Evolutionary conservation across 2,797 vertebrate genomes (phyloP).

Genomic region (Anas bernieri): DNA sequence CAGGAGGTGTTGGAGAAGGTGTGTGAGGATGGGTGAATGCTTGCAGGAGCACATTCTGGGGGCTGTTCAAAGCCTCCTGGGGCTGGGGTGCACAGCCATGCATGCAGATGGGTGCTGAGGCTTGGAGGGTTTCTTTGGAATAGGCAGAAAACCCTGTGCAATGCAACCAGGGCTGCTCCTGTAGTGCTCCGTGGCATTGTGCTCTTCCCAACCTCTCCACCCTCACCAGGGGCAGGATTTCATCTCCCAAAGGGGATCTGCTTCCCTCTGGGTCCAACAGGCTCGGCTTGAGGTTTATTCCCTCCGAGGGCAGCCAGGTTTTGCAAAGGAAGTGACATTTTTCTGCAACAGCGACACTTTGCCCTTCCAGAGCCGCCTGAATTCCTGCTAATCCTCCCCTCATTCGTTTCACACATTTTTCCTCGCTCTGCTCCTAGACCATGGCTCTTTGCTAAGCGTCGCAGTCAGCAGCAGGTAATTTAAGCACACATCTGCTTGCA

Average conservation of each 20-base stretch:
- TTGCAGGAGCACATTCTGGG: neutral
- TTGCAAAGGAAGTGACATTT: neutral
- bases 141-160: neutral
- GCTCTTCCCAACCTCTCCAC: neutral
- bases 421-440: neutral
- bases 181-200: neutral
- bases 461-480: conserved; percentile 62
- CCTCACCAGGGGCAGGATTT: neutral
- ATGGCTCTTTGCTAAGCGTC: neutral
- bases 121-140: neutral
- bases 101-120: neutral
- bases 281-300: neutral
- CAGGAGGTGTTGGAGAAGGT: neutral
- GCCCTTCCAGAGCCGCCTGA: conserved; percentile 43
- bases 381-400: conserved; percentile 54
- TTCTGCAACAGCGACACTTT: neutral
- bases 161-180: neutral
- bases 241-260: neutral
- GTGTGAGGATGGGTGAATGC: rapidly evolving
- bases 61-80: neutral
- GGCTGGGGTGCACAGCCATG: rapidly evolving
- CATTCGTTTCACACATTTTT: conserved; percentile 18
- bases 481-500: conserved; percentile 71
- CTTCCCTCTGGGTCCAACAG: no score
- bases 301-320: neutral